Evolutionary conservation across 2,888 invertebrate species (phyloP).

Genomic region (Spodoptera picta): DNA sequence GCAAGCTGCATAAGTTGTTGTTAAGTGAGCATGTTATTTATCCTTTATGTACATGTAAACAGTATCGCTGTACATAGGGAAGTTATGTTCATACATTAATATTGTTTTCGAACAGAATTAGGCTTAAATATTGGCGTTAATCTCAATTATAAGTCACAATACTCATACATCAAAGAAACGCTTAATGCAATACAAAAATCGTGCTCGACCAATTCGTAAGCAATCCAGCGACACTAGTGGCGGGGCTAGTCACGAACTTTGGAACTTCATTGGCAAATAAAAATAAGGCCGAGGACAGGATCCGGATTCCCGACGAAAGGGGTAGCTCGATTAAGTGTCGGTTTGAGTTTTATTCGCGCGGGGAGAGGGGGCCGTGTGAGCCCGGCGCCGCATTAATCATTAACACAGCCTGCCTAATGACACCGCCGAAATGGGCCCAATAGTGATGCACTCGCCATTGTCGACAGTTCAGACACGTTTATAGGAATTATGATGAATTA

Average conservation of each 20-base stretch:
- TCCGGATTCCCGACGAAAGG: conserved; percentile 82
- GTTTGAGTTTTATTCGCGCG: conserved; percentile 84
- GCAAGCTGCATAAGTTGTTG: conserved; percentile 63
- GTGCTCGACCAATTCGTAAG: conserved; percentile 72
- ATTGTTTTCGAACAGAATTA: conserved; percentile 26
- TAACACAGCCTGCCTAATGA: conserved; percentile 88
- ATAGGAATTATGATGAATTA: conserved; percentile 11
- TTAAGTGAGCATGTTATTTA: conserved; percentile 64
- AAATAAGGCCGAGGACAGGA: conserved; percentile 71
- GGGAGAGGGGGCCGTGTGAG: conserved; percentile 73
- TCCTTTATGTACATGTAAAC: conserved; percentile 45
- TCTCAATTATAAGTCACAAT: conserved; percentile 38
- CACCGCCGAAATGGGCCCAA: conserved; percentile 83
- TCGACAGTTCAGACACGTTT: conserved; percentile 54
- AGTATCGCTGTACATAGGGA: conserved; percentile 23
- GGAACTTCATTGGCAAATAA: conserved; percentile 73
- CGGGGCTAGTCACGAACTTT: conserved; percentile 69
- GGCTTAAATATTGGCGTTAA: conserved; percentile 35
- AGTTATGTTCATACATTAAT: neutral
- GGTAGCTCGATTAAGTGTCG: conserved; percentile 86
- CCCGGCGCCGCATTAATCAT: conserved; percentile 88
- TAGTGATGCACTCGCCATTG: conserved; percentile 67
- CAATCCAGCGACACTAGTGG: conserved; percentile 68
- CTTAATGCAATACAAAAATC: conserved; percentile 74
- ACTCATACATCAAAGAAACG: conserved; percentile 62